A percentile compares a stretch with the other conserved stretches of the same genome.
Conservation (phyloP, 2,888 invertebrate species). For the Andrena hattorfiana region DNA sequence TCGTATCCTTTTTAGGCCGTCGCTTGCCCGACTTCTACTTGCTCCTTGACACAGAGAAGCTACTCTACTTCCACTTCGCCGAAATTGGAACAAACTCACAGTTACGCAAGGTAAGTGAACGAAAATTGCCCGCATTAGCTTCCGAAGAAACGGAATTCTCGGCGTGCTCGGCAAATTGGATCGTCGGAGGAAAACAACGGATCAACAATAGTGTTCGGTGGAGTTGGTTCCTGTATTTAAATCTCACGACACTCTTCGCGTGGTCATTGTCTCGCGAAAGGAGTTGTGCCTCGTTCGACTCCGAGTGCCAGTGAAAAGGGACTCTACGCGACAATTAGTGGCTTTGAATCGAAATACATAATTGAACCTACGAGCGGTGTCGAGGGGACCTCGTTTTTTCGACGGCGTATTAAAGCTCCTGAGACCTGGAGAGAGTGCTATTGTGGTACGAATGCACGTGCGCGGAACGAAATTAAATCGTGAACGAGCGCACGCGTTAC, state of each 20-base stretch:
- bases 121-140: background rate
- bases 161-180: background rate
- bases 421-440: conserved; percentile 16
- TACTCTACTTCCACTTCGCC: background rate
- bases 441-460: conserved; percentile 43
- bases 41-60: too few species aligned
- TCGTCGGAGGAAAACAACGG: background rate
- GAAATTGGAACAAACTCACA: background rate
- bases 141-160: background rate
- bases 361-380: conserved; percentile 1
- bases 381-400: background rate
- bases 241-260: background rate
- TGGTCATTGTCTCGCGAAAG: background rate
- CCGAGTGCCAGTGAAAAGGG: background rate
- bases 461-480: conserved; percentile 45
- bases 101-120: background rate
- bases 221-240: background rate
- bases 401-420: conserved; percentile 10
- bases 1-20: too few species aligned
- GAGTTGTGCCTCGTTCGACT: background rate
- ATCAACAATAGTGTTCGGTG: background rate
- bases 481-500: conserved; percentile 11
- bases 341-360: conserved; percentile 11
- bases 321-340: conserved; percentile 7
- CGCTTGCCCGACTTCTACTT: too few species aligned